Evolutionary conservation across 1,140 invertebrate species (phyloP).

Genomic region (Lanistes nyassanus): DNA sequence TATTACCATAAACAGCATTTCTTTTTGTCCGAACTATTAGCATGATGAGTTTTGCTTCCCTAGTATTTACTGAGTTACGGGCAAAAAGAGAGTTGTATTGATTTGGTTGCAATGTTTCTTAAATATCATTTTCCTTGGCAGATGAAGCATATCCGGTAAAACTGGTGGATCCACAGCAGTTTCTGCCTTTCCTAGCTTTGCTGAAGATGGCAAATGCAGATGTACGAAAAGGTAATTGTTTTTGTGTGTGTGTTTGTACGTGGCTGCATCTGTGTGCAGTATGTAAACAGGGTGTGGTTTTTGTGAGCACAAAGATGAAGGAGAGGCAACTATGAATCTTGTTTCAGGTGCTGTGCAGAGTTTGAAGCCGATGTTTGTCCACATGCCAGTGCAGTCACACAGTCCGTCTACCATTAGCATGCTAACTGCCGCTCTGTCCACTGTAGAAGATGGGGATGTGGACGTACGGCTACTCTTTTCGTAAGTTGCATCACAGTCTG

Average conservation of each 20-base stretch:
- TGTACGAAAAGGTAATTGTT: slow-evolving; percentile 13
- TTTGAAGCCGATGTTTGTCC: slow-evolving; percentile 50
- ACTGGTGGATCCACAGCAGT: slow-evolving; percentile 2
- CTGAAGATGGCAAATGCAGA: neutral
- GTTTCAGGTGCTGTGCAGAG: slow-evolving; percentile 47
- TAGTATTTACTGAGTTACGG: too few relatives aligned
- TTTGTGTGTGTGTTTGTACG: too few relatives aligned
- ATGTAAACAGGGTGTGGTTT: too few relatives aligned
- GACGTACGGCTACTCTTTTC: slow-evolving; percentile 47
- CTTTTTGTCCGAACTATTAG: too few relatives aligned
- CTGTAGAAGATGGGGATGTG: slow-evolving; percentile 50
- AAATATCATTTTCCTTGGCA: neutral
- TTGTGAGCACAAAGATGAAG: too few relatives aligned
- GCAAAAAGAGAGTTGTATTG: too few relatives aligned
- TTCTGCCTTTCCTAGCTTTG: slow-evolving; percentile 10
- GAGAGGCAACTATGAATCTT: neutral
- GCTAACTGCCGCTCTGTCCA: slow-evolving; percentile 38
- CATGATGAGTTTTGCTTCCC: too few relatives aligned
- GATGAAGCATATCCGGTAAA: neutral
- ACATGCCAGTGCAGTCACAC: slow-evolving; percentile 47
- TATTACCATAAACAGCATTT: too few relatives aligned
- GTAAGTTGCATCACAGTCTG: slow-evolving; percentile 35
- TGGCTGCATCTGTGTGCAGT: too few relatives aligned
- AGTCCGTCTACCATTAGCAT: slow-evolving; percentile 42
- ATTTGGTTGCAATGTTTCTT: too few relatives aligned